Percentiles rank a stretch among this genome's conserved stretches.
Evolutionary conservation across 1,140 invertebrate genomes (phyloP).

Genomic region (Ips nitidus): DNA sequence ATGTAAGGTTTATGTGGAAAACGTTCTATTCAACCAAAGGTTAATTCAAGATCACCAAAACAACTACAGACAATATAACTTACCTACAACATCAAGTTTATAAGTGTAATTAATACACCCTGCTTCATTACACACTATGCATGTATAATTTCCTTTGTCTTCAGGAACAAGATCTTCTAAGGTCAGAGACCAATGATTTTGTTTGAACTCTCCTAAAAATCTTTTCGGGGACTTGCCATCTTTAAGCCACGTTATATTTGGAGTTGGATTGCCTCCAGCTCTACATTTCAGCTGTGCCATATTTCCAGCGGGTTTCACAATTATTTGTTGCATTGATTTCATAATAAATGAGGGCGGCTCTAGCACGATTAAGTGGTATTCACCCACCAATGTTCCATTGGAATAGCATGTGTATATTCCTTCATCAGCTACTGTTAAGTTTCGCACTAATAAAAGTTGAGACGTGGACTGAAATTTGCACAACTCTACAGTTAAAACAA

Average conservation of each 20-base stretch:
- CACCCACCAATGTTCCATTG: slow-evolving; percentile 13
- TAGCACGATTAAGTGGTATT: slow-evolving; percentile 31
- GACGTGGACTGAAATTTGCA: slow-evolving; percentile 13
- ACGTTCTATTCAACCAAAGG: slow-evolving; percentile 59
- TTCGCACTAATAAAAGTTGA: slow-evolving; percentile 12
- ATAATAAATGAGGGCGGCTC: slow-evolving; percentile 40
- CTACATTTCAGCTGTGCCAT: slow-evolving; percentile 66
- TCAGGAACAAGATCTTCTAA: slow-evolving; percentile 74
- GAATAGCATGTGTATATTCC: slow-evolving; percentile 33
- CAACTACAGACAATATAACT: slow-evolving; percentile 44
- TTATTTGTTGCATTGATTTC: slow-evolving; percentile 55
- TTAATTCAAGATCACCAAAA: neutral
- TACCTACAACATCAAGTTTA: slow-evolving; percentile 73
- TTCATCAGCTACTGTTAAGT: slow-evolving; percentile 22
- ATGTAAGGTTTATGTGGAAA: slow-evolving; percentile 78
- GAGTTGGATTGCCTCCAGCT: slow-evolving; percentile 54
- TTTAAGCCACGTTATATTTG: slow-evolving; percentile 59
- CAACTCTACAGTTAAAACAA: neutral
- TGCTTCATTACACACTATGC: slow-evolving; percentile 75
- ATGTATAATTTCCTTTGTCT: slow-evolving; percentile 85
- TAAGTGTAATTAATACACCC: slow-evolving; percentile 78
- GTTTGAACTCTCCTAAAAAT: slow-evolving; percentile 60
- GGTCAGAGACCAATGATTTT: slow-evolving; percentile 66
- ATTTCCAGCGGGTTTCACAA: slow-evolving; percentile 69
- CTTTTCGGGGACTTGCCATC: slow-evolving; percentile 65